Evolutionary conservation across 35 echinoderm and acorn worm genomes (phyloP).

Genomic region (Ophioderma brevispina): DNA sequence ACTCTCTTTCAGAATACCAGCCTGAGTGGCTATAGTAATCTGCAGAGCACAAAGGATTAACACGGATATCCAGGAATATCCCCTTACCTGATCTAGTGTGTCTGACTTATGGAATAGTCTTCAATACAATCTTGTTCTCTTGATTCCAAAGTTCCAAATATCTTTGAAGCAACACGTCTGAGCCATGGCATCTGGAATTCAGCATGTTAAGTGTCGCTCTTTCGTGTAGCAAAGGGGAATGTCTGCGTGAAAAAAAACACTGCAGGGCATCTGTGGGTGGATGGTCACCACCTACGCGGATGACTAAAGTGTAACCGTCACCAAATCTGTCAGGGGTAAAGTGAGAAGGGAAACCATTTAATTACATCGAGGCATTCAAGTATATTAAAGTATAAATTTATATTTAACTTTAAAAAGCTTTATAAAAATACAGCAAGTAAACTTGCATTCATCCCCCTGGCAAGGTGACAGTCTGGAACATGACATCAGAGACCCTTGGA

Average conservation of each 20-base stretch:
- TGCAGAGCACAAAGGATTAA: too few relatives aligned
- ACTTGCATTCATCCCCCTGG: too few relatives aligned
- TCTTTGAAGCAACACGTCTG: conserved; percentile 65
- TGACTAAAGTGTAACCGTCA: conserved; percentile 84
- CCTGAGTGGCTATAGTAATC: too few relatives aligned
- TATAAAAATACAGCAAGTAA: too few relatives aligned
- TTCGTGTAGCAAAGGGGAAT: conserved; percentile 67
- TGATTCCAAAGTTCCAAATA: conserved; percentile 76
- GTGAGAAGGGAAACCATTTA: too few relatives aligned
- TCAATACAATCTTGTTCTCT: conserved; percentile 61
- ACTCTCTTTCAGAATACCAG: too few relatives aligned
- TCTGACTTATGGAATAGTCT: conserved; percentile 96
- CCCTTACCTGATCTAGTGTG: conserved; percentile 88
- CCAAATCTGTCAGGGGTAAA: conserved; percentile 97
- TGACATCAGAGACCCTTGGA: too few relatives aligned
- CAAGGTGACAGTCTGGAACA: too few relatives aligned
- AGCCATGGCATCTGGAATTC: conserved; percentile 85
- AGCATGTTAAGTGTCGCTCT: conserved; percentile 94
- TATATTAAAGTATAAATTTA: too few relatives aligned
- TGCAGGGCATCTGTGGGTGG: conserved; percentile 45
- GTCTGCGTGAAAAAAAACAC: conserved; percentile 66
- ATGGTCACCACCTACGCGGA: conserved; percentile 67
- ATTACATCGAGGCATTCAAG: too few relatives aligned
- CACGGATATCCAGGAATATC: too few relatives aligned
- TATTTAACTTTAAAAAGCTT: too few relatives aligned